Percentiles rank a stretch among this genome's conserved stretches.
phyloP scores from a whole-genome alignment of 2,113 vertebrate species.

The Caretta caretta region DNA sequence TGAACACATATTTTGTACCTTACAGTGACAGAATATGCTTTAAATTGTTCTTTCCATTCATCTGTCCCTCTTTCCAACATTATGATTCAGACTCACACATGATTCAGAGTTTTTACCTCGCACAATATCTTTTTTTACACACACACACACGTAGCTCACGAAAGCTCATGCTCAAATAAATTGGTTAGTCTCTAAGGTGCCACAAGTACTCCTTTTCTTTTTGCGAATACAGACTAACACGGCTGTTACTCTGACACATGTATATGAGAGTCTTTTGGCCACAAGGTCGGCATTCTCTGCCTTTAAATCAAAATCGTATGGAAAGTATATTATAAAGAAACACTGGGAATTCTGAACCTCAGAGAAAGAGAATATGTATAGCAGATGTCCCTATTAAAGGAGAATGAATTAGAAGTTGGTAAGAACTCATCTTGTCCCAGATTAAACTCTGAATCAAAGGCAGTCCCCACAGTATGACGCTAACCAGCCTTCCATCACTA shows the following conservation, averaged over 20 bases:
- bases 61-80: conserved; percentile 39
- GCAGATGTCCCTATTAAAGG: conserved; percentile 62
- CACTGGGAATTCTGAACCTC: conserved; percentile 34
- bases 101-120: conserved; percentile 24
- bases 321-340: conserved; percentile 59
- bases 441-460: conserved; percentile 7
- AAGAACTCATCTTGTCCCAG: conserved; percentile 30
- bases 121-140: neutral
- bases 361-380: conserved; percentile 38
- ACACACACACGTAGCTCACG: neutral
- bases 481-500: conserved; percentile 11
- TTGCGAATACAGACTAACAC: too few species aligned
- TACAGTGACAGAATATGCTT: conserved; percentile 41
- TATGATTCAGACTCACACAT: conserved; percentile 39
- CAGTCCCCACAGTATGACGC: neutral
- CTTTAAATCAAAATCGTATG: conserved; percentile 71
- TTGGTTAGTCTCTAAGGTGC: too few species aligned
- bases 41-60: conserved; percentile 48
- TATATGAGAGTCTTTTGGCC: conserved; percentile 46
- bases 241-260: too few species aligned
- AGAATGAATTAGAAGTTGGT: conserved; percentile 35
- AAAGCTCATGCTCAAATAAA: too few species aligned
- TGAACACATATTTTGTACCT: conserved; percentile 26
- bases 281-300: neutral
- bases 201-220: too few species aligned